Conservation (phyloP, 2,797 vertebrate species). For the Sebastes kiyomatsui region DNA sequence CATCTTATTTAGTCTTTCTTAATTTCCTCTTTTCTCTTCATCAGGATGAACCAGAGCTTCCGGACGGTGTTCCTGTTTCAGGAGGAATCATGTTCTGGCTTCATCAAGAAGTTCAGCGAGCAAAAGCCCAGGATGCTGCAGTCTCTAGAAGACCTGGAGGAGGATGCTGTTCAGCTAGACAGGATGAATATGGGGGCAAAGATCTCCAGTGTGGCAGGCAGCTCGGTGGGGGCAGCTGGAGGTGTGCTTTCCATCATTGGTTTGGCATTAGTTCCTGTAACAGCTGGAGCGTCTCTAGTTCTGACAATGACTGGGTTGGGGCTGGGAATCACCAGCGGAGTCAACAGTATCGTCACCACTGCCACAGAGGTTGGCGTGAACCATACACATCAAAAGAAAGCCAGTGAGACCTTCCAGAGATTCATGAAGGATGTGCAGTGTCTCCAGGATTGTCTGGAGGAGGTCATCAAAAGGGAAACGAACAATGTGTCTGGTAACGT, state of each 20-base stretch:
- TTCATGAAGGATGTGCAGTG: constrained; percentile 72
- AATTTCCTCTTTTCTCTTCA: not conserved
- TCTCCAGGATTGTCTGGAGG: constrained; percentile 58
- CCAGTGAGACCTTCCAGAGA: constrained; percentile 43
- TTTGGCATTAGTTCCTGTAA: constrained; percentile 76
- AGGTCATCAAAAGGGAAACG: not conserved
- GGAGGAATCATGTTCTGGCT: constrained; percentile 16
- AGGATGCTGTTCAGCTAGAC: constrained; percentile 70
- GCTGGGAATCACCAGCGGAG: constrained; percentile 70
- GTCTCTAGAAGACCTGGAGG: constrained; percentile 69
- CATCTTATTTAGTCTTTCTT: not conserved
- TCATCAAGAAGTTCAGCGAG: constrained; percentile 58
- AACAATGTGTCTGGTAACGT: not conserved
- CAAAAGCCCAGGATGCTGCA: constrained; percentile 55
- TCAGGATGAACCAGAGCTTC: constrained; percentile 68
- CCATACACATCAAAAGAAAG: constrained; percentile 33
- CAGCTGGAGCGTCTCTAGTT: constrained; percentile 68
- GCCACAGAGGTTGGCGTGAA: constrained; percentile 70
- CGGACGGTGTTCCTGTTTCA: constrained; percentile 70
- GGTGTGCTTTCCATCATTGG: constrained; percentile 76
- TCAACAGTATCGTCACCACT: constrained; percentile 62
- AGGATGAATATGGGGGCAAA: constrained; percentile 73
- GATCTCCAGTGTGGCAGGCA: constrained; percentile 80
- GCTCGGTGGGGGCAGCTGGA: constrained; percentile 72
- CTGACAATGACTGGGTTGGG: constrained; percentile 66